These are phyloP conservation scores for Palythoa caribaeorum DNA, from an alignment of 92 coral and sea anemone species.

Conservation along the genomic window DNA sequence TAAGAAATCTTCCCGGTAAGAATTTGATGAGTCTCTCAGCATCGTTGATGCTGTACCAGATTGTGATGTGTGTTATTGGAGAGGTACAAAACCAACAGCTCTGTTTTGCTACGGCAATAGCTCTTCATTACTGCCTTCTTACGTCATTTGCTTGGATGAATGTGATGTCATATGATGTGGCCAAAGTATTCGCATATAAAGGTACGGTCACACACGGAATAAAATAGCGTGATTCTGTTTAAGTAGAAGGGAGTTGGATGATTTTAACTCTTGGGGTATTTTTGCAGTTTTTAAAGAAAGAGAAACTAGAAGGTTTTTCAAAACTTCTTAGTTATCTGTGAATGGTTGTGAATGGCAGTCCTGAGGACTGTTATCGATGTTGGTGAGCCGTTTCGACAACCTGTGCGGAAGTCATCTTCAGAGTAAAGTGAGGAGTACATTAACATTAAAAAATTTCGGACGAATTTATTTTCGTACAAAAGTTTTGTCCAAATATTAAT, in stretches of 20 bases:
- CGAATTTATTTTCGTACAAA: too few species aligned
- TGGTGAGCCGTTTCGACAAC: too few species aligned
- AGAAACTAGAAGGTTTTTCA: too few species aligned
- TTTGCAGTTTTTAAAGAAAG: background rate
- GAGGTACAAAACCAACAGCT: conserved; percentile 5
- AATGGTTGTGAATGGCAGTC: too few species aligned
- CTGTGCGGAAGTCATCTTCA: too few species aligned
- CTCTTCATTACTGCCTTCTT: conserved; percentile 54
- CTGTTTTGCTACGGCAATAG: conserved; percentile 37
- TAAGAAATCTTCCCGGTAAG: conserved; percentile 63
- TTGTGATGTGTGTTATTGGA: conserved; percentile 8
- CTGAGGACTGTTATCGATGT: too few species aligned
- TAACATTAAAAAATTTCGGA: too few species aligned
- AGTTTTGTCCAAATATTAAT: too few species aligned
- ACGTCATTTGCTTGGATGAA: conserved; percentile 66
- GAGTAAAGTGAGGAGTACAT: too few species aligned
- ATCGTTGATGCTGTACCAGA: conserved; percentile 43
- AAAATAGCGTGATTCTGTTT: background rate
- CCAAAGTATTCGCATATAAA: conserved; percentile 49
- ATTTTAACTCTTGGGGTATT: background rate
- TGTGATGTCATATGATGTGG: conserved; percentile 60
- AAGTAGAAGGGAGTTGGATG: too few species aligned
- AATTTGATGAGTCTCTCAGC: conserved; percentile 50
- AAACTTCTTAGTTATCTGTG: too few species aligned
- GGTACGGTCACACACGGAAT: conserved; percentile 15